Evolutionary conservation across 2,888 invertebrate genomes (phyloP).

Genomic region (Osmoderma eremita): DNA sequence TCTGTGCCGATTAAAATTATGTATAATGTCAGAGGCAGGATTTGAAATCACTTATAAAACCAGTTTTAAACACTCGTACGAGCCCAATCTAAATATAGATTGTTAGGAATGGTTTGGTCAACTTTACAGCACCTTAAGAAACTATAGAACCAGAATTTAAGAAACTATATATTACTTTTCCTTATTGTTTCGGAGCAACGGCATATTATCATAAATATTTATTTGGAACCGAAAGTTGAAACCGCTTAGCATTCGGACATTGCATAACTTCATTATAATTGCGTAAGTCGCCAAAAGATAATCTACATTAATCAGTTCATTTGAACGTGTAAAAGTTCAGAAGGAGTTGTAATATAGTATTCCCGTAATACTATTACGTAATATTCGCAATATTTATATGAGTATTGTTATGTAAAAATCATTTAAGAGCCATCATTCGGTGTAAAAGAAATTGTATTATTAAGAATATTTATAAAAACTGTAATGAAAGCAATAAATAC

Average conservation of each 20-base stretch:
- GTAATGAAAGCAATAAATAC: no score
- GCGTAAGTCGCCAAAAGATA: no score
- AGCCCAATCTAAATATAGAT: constrained; percentile 22
- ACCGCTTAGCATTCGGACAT: background rate
- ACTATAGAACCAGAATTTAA: background rate
- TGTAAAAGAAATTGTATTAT: no score
- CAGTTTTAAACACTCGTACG: constrained; percentile 6
- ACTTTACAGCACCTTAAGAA: constrained; percentile 10
- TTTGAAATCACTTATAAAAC: constrained; percentile 14
- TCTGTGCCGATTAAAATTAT: constrained; percentile 27
- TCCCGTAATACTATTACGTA: no score
- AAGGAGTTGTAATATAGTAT: no score
- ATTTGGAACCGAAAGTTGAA: constrained; percentile 3
- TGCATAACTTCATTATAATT: background rate
- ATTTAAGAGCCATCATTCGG: no score
- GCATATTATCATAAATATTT: constrained; percentile 8
- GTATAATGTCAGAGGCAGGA: constrained; percentile 26
- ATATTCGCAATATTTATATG: no score
- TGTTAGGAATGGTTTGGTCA: background rate
- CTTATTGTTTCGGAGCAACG: background rate
- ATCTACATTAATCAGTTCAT: no score
- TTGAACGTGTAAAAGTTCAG: no score
- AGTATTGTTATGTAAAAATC: no score
- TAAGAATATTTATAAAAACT: no score
- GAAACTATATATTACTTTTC: background rate